A percentile compares a stretch with the other conserved stretches of the same genome.
These are phyloP conservation scores for Drosophila atripex DNA, from an alignment of 2,888 invertebrate genomes.

Conservation along the genomic window DNA sequence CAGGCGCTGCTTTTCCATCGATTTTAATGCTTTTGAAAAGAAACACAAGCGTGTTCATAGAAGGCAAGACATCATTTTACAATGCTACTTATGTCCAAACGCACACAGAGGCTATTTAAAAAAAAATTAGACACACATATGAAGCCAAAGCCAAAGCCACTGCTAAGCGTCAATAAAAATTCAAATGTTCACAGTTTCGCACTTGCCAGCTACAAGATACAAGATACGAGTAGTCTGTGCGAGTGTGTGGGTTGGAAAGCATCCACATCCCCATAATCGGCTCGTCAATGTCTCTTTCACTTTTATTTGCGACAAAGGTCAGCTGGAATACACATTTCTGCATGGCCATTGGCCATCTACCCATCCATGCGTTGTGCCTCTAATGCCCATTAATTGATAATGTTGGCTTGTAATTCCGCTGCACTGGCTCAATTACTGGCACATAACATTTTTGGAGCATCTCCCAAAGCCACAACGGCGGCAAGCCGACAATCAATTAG, in stretches of 20 bases:
- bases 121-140: conserved; percentile 7
- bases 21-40: conserved; percentile 65
- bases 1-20: conserved; percentile 54
- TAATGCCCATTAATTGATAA: conserved; percentile 41
- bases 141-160: not conserved
- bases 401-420: conserved; percentile 24
- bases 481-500: conserved; percentile 55
- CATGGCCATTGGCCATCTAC: conserved; percentile 27
- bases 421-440: conserved; percentile 21
- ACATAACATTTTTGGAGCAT: conserved; percentile 27
- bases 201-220: conserved; percentile 50
- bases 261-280: conserved; percentile 27
- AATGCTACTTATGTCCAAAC: conserved; percentile 68
- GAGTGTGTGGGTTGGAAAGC: conserved; percentile 40
- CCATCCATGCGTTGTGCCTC: conserved; percentile 3
- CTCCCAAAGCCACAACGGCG: conserved; percentile 28
- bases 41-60: conserved; percentile 63
- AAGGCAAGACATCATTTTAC: conserved; percentile 78
- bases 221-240: not conserved
- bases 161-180: conserved; percentile 66
- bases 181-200: conserved; percentile 72
- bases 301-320: conserved; percentile 48
- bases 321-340: conserved; percentile 32
- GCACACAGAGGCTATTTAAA: conserved; percentile 9
- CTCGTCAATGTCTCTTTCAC: conserved; percentile 49